These are phyloP conservation scores for Bombus waltoni DNA, from an alignment of 1,140 invertebrate species.

Conservation along the genomic window DNA sequence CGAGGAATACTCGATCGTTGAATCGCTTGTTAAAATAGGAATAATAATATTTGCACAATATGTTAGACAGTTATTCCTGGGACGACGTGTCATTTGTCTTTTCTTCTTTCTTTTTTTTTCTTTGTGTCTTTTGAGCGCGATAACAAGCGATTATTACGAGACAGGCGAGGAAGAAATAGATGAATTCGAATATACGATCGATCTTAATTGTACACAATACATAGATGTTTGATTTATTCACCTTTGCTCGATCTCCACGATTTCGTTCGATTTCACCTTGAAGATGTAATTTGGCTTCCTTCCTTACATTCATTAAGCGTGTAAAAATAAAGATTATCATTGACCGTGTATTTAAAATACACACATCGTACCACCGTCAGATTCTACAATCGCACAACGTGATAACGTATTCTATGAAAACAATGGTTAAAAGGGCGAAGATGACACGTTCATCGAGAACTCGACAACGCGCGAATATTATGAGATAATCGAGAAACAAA, in stretches of 20 bases:
- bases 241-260: background rate
- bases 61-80: background rate
- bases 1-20: background rate
- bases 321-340: background rate
- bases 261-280: background rate
- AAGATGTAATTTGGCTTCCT: background rate
- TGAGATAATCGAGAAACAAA: too few relatives aligned
- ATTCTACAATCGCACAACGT: background rate
- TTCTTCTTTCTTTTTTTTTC: too few relatives aligned
- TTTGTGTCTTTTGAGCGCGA: too few relatives aligned
- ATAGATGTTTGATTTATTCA: background rate
- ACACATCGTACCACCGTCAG: too few relatives aligned
- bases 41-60: slow-evolving; percentile 28
- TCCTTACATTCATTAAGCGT: background rate
- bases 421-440: too few relatives aligned
- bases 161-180: background rate
- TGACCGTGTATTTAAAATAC: background rate
- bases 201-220: background rate
- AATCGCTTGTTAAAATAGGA: background rate
- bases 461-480: too few relatives aligned
- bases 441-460: too few relatives aligned
- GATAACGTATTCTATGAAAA: background rate
- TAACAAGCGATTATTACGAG: background rate
- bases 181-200: background rate
- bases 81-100: too few relatives aligned